phyloP scores from a whole-genome alignment of 2,888 invertebrate genomes.

The Watsonalla binaria region DNA sequence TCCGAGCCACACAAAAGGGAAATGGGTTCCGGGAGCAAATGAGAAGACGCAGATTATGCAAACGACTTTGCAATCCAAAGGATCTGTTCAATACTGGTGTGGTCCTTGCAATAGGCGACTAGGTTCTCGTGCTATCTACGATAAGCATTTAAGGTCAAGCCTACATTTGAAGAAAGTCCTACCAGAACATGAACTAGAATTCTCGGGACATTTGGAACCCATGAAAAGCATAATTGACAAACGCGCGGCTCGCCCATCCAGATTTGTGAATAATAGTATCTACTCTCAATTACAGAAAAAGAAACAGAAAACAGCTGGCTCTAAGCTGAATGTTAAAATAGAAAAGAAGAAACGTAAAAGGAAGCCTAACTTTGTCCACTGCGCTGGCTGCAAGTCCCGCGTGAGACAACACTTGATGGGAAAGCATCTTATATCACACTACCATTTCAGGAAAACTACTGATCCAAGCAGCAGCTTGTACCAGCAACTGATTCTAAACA shows the following conservation, averaged over 20 bases:
- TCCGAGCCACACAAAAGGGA: slow-evolving; percentile 85
- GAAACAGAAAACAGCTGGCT: slow-evolving; percentile 22
- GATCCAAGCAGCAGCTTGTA: slow-evolving; percentile 77
- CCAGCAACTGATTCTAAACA: slow-evolving; percentile 83
- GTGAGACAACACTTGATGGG: slow-evolving; percentile 85
- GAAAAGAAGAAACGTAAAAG: slow-evolving; percentile 72
- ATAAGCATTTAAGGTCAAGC: slow-evolving; percentile 86
- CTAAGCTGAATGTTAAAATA: slow-evolving; percentile 35
- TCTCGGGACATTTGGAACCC: slow-evolving; percentile 67
- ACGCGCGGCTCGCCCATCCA: slow-evolving; percentile 53
- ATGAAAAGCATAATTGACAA: slow-evolving; percentile 42
- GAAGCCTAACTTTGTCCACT: slow-evolving; percentile 79
- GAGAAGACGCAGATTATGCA: slow-evolving; percentile 77
- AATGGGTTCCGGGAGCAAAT: slow-evolving; percentile 87
- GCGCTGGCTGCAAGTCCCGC: slow-evolving; percentile 85
- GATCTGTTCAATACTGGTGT: slow-evolving; percentile 85
- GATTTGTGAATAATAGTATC: slow-evolving; percentile 48
- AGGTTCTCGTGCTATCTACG: slow-evolving; percentile 85
- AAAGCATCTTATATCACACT: slow-evolving; percentile 91
- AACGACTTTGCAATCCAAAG: slow-evolving; percentile 70
- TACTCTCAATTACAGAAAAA: slow-evolving; percentile 45
- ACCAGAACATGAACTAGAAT: slow-evolving; percentile 84
- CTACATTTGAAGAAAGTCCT: slow-evolving; percentile 83
- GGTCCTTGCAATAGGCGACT: slow-evolving; percentile 87
- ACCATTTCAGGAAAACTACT: slow-evolving; percentile 87